phyloP scores from a whole-genome alignment of 2,888 invertebrate species.

The Callyntrura sp. region DNA sequence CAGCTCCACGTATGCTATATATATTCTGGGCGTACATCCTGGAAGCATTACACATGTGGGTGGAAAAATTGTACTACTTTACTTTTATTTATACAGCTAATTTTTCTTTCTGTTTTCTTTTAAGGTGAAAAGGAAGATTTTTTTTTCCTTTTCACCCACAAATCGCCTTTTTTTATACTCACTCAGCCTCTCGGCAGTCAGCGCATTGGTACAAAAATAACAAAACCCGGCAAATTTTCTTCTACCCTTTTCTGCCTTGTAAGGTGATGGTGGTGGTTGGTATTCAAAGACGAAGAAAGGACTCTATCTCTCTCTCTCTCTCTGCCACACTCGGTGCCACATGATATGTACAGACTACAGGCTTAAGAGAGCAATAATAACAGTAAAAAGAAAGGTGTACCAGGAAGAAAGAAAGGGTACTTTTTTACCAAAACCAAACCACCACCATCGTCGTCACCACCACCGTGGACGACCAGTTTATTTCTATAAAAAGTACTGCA shows the following conservation, averaged over 20 bases:
- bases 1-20: background rate
- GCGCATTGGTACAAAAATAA: background rate
- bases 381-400: background rate
- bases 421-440: conserved; percentile 37
- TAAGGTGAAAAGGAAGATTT: conserved; percentile 2
- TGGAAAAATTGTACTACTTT: conserved; percentile 19
- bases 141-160: background rate
- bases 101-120: background rate
- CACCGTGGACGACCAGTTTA: background rate
- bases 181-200: background rate
- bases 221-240: background rate
- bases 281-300: background rate
- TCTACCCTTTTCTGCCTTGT: background rate
- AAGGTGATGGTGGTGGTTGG: background rate
- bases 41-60: background rate
- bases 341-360: background rate
- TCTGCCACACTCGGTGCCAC: background rate
- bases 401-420: conserved; percentile 20
- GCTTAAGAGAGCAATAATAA: conserved; percentile 1
- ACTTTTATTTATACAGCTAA: background rate
- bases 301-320: too few relatives aligned
- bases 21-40: too few relatives aligned
- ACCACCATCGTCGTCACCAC: background rate
- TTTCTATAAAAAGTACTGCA: conserved; percentile 12
- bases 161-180: background rate